Evolutionary conservation across 2,888 invertebrate species (phyloP), one percentile per base, ranked within the genome.

Genomic region (Allygus modestus): DNA sequence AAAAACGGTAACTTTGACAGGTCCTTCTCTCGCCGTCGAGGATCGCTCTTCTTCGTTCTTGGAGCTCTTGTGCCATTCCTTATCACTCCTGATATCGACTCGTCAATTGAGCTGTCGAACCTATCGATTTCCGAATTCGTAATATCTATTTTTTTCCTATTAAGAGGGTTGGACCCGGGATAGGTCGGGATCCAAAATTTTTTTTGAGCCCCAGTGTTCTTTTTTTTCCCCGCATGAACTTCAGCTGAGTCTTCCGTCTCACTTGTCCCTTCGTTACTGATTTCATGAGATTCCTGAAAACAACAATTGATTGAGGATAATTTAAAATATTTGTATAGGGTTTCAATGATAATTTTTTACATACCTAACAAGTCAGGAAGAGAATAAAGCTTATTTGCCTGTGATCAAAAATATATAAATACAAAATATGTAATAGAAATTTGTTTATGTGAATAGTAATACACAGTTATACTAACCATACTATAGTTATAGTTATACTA

Each of bases 161-260:
- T 77, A 12, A 77, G 51, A 15, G 77, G 77, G 15, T 77, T 77
- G 26, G 23, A 7, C 5, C 77, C 77, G 2, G 37, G 26, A 28
- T 77, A 77, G 37, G 77, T 77, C 0, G 77, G 77, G 12, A 77
- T 28, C 77, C 77, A 77, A 46, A 77, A 77, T 77, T 77, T 77
- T 2, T 77, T 5, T 28, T 77, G 77, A 28, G 43, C 46, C 12
- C 77, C 77, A 11, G 77, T 77, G 26, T 46, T 20, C 17, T 54
- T 54, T 7, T 54, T 54, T 23, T 54, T 23, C 11, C 20, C 23
- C 23, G 1, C 23, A 54, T 23, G 1, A 9, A 23, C 23, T 54
- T 54, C 54, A 28, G 1, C 46, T 9, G 43, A 77, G 1, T 73
- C 73, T 20, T 73, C 20, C 1, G 1, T 15, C 15, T n/a, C 20